A percentile compares a stretch with the other conserved stretches of the same genome.
These are phyloP conservation scores for Eudasyphora cyanicolor DNA, from an alignment of 2,888 invertebrate species.

Conservation along the genomic window DNA sequence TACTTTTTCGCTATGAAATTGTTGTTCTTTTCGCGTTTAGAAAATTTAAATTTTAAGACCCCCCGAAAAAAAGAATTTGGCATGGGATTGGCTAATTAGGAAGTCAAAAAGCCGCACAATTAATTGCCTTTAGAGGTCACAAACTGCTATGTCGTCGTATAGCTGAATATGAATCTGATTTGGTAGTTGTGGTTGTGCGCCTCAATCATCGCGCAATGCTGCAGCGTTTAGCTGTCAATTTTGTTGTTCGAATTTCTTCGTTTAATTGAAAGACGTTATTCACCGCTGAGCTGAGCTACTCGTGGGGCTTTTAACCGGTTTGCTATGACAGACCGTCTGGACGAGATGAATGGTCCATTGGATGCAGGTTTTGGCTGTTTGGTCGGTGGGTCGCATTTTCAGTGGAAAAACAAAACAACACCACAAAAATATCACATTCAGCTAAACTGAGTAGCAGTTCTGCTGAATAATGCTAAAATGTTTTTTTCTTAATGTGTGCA, in stretches of 20 bases:
- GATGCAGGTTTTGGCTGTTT: neutral
- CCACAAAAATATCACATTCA: neutral
- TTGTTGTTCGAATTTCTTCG: neutral
- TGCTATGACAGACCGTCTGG: too few species aligned
- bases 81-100: constrained; percentile 19
- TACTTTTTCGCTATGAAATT: too few species aligned
- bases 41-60: neutral
- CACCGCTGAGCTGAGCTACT: neutral
- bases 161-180: neutral
- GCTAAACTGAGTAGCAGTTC: neutral
- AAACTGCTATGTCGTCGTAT: neutral
- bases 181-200: neutral
- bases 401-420: too few species aligned
- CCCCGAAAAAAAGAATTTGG: neutral
- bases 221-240: neutral
- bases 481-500: too few species aligned
- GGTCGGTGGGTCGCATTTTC: neutral
- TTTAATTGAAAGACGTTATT: neutral
- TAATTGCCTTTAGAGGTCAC: constrained; percentile 30
- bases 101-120: constrained; percentile 9
- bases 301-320: constrained; percentile 25
- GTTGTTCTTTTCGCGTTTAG: neutral
- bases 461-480: neutral
- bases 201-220: neutral
- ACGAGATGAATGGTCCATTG: neutral